Evolutionary conservation across 2,113 vertebrate genomes (phyloP), one percentile per base, ranked within the genome.

Genomic region (Nothobranchius furzeri): DNA sequence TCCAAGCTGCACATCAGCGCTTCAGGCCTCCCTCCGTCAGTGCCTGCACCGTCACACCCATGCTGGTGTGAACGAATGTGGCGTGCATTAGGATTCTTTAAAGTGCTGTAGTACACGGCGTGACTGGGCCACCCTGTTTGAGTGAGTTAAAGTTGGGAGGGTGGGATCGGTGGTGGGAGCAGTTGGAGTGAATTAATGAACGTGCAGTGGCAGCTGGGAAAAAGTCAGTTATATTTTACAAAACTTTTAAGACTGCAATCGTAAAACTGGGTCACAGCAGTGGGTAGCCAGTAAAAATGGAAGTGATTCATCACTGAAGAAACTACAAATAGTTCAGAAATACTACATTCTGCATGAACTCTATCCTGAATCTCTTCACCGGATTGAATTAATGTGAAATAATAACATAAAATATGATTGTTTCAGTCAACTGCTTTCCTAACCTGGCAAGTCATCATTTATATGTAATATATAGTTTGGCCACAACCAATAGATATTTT

Each of bases 1-100:
- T 85, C 78, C 74, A 80, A 84, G 82, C 77, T 36, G 14, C 75
- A 61, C 84, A 76, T 79, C 63, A 12, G 30, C 7, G 77, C 81
- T 83, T 1, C 56, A 0, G 81, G 85, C 70, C 61, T 52, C 55
- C 62, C 52, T 55, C 81, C 60, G 75, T 75, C 79, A 75, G 6
- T 24, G 36, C 48, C 0, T 48, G 60, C 60, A 62, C 68, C 35
- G 64, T 81, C 20, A 20, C 20, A 20, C 77, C 73, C 70, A 1
- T 68, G 77, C 65, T 72, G 58, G 64, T 2, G 73, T 47, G 76
- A 57, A 66, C 48, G 68, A 60, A 63, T 62, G 50, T 24, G 81
- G 25, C 37, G 58, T 48, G 76, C 66, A 75, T 84, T 76, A 76
- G 63, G 65, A 70, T 75, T 83, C 63, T 53, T 79, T 70, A 59